Evolutionary conservation across 2,113 vertebrate genomes (phyloP), one percentile per base, ranked within the genome.

Genomic region (Daubentonia madagascariensis): DNA sequence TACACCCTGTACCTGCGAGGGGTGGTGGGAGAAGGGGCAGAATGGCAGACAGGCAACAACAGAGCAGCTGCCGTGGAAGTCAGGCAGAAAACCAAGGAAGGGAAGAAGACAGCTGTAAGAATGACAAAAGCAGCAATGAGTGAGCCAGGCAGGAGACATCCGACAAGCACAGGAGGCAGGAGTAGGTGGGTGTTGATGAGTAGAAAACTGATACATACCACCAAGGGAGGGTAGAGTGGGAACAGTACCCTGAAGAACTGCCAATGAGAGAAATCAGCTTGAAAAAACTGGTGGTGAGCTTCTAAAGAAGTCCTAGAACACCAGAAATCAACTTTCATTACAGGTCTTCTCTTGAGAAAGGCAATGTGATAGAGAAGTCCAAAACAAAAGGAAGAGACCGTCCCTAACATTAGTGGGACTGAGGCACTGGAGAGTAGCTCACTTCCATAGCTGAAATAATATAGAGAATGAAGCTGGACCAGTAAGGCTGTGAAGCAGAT

Each of bases 1-100:
- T 25, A 92, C 40, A 83, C 30, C 9, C 14, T 87, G 65, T 54
- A 72, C 61, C 84, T 94, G 25, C 20, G 13, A 32, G 73, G 68
- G 40, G 52, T 57, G 20, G 40, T 28, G 30, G 50, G 52, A 94
- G 54, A 96, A 87, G 57, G 40, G 65, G 35, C 52, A 91, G 76
- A 89, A 73, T 11, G 81, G 75, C 37, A 97, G 78, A 79, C 20
- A 97, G 20, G 57, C 80, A 93, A 89, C 32, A 76, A 95, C 1
- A 72, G 59, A 97, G 76, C 85, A 91, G 88, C 91, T 97, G 95
- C 52, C 67, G 61, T 50, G 30, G 81, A 92, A 96, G 93, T 94
- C 50, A 84, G 97, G 97, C 97, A 91, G 50, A 88, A 95, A 76
- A 85, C 96, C 97, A 98, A 93, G 76, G 87, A 45, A 72, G 57